These are phyloP conservation scores for Acrocephalus scirpaceus DNA, from an alignment of 2,797 vertebrate genomes.

Conservation along the genomic window DNA sequence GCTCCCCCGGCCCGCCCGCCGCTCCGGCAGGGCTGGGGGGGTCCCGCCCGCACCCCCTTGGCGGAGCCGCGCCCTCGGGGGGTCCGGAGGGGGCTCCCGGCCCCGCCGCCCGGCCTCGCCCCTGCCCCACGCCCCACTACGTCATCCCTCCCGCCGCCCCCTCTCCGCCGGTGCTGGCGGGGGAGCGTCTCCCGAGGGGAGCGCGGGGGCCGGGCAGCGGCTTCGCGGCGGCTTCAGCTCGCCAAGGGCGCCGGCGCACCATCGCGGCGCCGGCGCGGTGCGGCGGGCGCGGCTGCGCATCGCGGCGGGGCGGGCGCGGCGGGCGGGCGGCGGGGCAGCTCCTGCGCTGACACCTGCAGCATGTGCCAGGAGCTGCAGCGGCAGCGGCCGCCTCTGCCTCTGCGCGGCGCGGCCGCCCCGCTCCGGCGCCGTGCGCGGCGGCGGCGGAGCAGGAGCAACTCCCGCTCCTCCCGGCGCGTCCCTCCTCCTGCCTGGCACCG, in stretches of 20 bases:
- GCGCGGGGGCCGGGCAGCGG: not conserved
- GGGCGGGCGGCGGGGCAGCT: constrained; percentile 56
- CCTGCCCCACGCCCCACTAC: not conserved
- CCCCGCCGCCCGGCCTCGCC: not conserved
- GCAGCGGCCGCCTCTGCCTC: constrained; percentile 54
- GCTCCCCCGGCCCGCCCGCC: not conserved
- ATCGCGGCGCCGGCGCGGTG: not conserved
- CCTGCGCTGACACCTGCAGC: constrained; percentile 64
- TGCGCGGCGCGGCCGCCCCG: constrained; percentile 70
- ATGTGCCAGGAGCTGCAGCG: constrained; percentile 72
- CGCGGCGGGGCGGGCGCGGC: not conserved
- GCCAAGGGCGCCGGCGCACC: not conserved
- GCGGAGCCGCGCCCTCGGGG: not conserved
- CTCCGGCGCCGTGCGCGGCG: constrained; percentile 68
- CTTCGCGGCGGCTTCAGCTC: not conserved
- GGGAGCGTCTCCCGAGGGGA: constrained; percentile 21
- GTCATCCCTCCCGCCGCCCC: not conserved
- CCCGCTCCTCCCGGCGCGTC: constrained; percentile 61
- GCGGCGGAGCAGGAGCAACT: constrained; percentile 20
- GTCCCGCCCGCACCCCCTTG: not conserved
- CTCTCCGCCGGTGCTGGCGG: not conserved
- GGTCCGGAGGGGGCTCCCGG: not conserved
- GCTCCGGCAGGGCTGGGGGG: not conserved
- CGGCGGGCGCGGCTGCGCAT: not conserved
- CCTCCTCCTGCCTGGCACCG: constrained; percentile 13